Conservation (phyloP, 2,888 invertebrate species). For the Rhamphomyia laevipes region DNA sequence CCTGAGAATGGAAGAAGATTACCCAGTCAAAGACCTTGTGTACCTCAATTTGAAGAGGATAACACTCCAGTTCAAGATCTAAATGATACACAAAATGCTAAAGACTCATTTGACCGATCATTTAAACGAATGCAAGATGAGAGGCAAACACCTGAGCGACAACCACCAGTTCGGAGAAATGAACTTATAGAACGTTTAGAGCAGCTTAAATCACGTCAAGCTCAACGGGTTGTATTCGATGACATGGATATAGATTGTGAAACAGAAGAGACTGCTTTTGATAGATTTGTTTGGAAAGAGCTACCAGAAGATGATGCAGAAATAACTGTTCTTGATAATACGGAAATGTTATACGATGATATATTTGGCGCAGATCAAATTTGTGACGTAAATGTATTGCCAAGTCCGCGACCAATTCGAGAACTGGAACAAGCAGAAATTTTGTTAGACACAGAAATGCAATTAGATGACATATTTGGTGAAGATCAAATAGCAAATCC, state of each 20-base stretch:
- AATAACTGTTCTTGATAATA: slow-evolving; percentile 2
- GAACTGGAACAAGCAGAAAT: slow-evolving; percentile 7
- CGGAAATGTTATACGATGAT: neutral
- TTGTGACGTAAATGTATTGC: neutral
- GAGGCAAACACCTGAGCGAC: neutral
- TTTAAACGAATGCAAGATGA: neutral
- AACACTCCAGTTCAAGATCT: neutral
- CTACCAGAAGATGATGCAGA: slow-evolving; percentile 5
- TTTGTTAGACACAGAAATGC: slow-evolving; percentile 7
- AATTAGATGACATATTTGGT: slow-evolving; percentile 5
- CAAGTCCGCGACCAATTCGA: neutral
- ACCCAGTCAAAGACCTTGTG: neutral
- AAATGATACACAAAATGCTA: neutral
- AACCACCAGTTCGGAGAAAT: neutral
- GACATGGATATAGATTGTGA: slow-evolving; percentile 6
- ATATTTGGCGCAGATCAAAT: slow-evolving; percentile 6
- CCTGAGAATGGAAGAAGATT: neutral
- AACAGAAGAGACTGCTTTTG: slow-evolving; percentile 6
- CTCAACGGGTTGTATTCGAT: slow-evolving; percentile 6
- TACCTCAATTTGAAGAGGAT: neutral
- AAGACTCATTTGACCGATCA: slow-evolving; percentile 3
- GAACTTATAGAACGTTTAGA: slow-evolving; percentile 3
- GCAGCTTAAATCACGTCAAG: slow-evolving; percentile 2
- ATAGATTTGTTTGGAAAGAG: slow-evolving; percentile 9
- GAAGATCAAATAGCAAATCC: slow-evolving; percentile 4